Evolutionary conservation across 2,797 vertebrate species (phyloP), one percentile per base, ranked within the genome.

Genomic region (Gouania willdenowi): DNA sequence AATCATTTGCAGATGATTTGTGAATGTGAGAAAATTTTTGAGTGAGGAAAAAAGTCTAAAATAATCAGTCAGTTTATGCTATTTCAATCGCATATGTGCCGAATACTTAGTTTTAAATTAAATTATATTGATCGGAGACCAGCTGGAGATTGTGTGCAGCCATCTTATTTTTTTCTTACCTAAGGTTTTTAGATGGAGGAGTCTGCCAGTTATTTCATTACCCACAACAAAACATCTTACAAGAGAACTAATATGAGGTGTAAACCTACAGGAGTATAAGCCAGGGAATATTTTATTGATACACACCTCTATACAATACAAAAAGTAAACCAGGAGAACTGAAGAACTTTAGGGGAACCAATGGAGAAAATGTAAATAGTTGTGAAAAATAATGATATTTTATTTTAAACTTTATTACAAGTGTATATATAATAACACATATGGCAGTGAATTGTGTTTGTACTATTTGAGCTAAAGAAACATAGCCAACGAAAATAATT

Each of bases 181-280:
- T 52, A 40, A 51, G 58, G 64, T 47, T 63, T n/a, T 47, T 49
- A 41, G 66, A 68, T 14, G 8, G 29, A 55, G 28, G 46, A 9
- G 30, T 36, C 19, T 75, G 47, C 52, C 54, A 81, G 53, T 43
- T 31, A 50, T 73, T 77, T 77, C 41, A 70, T 69, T 67, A 41
- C 42, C 23, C 40, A 71, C 63, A 77, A 79, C 57, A 77, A 73
- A 79, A 66, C 68, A 55, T 63, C 51, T 48, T 31, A 6, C 32
- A 32, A 42, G 32, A 8, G 19, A 7, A 26, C 29, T 21, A 20
- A 47, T 56, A 76, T 73, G 69, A 45, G 44, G 35, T 59, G 50
- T 50, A 43, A 71, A 60, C 26, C 49, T 57, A 53, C 26, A 60
- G 37, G 47, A 70, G 55, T 59, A 65, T 31, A 39, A 47, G 31